Base-by-base conservation (phyloP, 2,113 vertebrate species). In the Microtus ochrogaster region DNA sequence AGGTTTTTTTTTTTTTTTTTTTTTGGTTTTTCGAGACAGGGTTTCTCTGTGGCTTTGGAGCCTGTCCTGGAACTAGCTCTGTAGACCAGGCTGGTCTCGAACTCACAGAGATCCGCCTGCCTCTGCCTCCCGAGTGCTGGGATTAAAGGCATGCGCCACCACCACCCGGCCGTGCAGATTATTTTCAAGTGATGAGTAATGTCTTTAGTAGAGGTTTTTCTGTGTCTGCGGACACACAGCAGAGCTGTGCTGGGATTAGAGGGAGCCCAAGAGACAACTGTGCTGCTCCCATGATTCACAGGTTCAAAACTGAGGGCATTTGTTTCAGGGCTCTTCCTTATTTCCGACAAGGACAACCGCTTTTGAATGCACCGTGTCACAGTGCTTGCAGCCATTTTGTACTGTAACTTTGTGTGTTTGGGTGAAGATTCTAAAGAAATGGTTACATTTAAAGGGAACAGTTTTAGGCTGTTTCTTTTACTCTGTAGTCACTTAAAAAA, bases 241-340 rank as follows among this genome's bases (percentile, higher is more conserved):
- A 28, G 47, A 41, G 52, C 90, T 95, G 16, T 93, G 47, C 90
- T 95, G 49, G 19, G 49, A 89, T 91, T 92, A 85, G 63, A 92
- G 76, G 49, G 78, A 81, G 28, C 28, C 93, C 93, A 68, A 65
- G 36, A 89, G 33, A 89, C 14, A 65, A n/a, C 30, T 3, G 3
- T 58, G 30, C 76, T 74, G 55, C 58, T 95, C 74, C 66, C 21
- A n/a, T 0, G 19, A 39, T 66, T 89, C 94, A 58, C 33, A n/a
- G 39, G 30, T 74, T 41, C 10, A 0, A 61, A 61, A 61, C 74
- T 30, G 2, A 55, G 74, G 33, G 28, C 61, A 8, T 89, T 58
- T 58, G 55, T 58, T 76, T 22, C 70, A 13, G 74, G 39, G 24
- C 12, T 28, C 13, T 28, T 41, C n/a, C 24, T 83, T 4, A 41